Conservation (phyloP, 2,797 vertebrate species). For the Catharus ustulatus region DNA sequence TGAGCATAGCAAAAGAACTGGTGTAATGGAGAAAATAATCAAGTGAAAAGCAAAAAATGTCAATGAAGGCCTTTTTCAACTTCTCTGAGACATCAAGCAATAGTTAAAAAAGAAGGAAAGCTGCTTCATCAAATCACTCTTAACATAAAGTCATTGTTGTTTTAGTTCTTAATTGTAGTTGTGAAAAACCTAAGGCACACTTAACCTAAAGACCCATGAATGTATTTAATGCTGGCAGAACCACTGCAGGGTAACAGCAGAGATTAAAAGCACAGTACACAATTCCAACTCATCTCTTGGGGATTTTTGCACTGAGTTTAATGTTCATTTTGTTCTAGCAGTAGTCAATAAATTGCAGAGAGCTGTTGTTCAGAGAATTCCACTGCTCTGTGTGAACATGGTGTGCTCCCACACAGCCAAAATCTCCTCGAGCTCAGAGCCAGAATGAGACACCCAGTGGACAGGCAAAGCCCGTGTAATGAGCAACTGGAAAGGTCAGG, state of each 20-base stretch:
- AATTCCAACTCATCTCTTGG: background rate
- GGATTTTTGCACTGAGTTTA: background rate
- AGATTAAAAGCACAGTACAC: background rate
- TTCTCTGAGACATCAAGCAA: background rate
- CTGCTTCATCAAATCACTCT: background rate
- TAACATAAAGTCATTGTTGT: background rate
- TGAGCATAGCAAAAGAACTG: background rate
- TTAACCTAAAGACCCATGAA: background rate
- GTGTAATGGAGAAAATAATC: background rate
- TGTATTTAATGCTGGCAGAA: background rate
- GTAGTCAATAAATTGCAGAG: background rate
- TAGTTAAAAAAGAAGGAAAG: background rate
- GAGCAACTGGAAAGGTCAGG: constrained; percentile 17
- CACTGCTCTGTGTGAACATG: background rate
- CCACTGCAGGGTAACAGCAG: background rate
- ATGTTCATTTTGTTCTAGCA: background rate
- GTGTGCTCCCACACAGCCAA: background rate
- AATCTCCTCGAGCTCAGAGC: background rate
- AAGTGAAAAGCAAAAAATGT: background rate
- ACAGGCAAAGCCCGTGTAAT: background rate
- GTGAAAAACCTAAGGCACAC: background rate
- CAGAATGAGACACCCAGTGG: constrained; percentile 49
- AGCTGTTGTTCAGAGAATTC: background rate
- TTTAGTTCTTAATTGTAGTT: background rate
- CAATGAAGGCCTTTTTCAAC: background rate